Evolutionary conservation across 2,797 vertebrate genomes (phyloP), one percentile per base, ranked within the genome.

Genomic region (Anguilla anguilla): DNA sequence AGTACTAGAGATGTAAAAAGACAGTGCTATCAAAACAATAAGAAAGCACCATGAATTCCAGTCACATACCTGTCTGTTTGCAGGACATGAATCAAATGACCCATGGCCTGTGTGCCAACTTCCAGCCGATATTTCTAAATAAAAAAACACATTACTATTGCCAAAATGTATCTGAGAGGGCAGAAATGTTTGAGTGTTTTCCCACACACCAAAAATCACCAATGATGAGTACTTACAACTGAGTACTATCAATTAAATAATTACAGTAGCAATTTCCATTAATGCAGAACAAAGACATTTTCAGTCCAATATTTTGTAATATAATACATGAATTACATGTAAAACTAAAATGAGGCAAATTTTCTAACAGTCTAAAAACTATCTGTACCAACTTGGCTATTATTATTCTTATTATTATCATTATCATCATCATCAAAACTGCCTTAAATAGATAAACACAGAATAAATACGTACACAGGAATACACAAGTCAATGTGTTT

Each of bases 71-170:
- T 97, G 94, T 99, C 99, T 7, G 97, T 98, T 94, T 98, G 98
- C n/a, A 99, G 95, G 59, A 99, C 97, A 35, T 94, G 97, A 91
- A 99, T 95, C 91, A 99, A 95, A 91, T 99, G 97, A 7, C 98
- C 97, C 98, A 99, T 98, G 0, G 98, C 97, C 91, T 99, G 98
- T 1, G 97, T 97, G 86, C 98, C 99, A 0, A 99, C 98, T 93
- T 99, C 98, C 92, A 98, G 74, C 0, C 98, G 97, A 91, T 99
- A 99, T 95, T 99, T 99, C 98, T 99, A 89, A 35, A 90, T 88
- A 51, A 46, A 46, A 39, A 39, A 2, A 46, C 43, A 82, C 25
- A 51, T 9, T 15, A 5, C 35, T 39, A 43, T 22, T 46, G 74
- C 74, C 46, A 46, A 39, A 15, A n/a, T 69, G 28, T 25, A 64